Evolutionary conservation across 2,888 invertebrate genomes (phyloP), one percentile per base, ranked within the genome.

Genomic region (Gisinianus flammeolus): DNA sequence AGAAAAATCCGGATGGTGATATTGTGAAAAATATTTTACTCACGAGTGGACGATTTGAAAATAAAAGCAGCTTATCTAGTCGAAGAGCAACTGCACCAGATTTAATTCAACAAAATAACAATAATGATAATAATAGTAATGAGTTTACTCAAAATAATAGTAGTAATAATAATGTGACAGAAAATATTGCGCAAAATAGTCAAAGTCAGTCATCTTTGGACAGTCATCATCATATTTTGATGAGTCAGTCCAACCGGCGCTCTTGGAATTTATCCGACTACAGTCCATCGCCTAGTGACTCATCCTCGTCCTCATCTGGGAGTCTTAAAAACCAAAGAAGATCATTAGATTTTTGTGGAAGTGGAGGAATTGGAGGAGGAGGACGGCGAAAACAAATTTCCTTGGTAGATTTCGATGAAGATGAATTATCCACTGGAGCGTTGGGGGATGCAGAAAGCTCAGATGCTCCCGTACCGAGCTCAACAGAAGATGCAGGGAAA

Each of bases 361-460:
- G 44, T 44, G 44, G 6, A 16, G 4, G 54, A 54, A 8, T 35
- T 54, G 54, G 54, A 54, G 54, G 54, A 54, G 19, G 4, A 0
- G 52, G 44, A 12, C 31, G 77, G 6, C 12, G 72, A 10, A 73
- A 62, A n/a, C 44, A 74, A 35, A 52, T 31, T 19, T 54, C 79
- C 1, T 62, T 26, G 10, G 22, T 22, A 6, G 52, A 67, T 24
- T 83, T 83, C 83, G 85, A 83, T 64, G 85, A 84, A 72, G 85
- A 80, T 1, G 84, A 85, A 33, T 28, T 84, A 22, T 84, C 84
- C 0, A 82, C 82, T 30, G 85, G 85, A 28, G 83, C 78, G 12
- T 44, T 84, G 28, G 85, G 82, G 5, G 85, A 85, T 79, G 82
- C 80, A 0, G 85, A 85, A 73, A 84, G 81, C 58, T 84, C 85